phyloP scores from a whole-genome alignment of 2,888 invertebrate genomes.

The Orchesellides sinensis region DNA sequence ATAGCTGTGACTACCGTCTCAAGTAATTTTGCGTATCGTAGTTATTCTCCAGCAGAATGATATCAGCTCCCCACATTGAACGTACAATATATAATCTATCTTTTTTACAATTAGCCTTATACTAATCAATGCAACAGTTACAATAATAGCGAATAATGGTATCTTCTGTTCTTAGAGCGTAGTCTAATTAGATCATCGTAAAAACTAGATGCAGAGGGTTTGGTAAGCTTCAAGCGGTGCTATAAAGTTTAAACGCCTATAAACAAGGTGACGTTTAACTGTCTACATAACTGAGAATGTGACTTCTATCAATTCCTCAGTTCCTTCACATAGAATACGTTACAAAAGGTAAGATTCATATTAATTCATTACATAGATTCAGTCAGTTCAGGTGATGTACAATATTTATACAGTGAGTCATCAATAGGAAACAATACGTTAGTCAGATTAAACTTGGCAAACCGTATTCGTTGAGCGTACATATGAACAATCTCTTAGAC shows the following conservation, averaged over 20 bases:
- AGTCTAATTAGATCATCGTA: conserved; percentile 23
- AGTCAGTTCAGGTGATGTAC: conserved; percentile 60
- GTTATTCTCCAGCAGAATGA: conserved; percentile 30
- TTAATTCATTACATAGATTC: conserved; percentile 40
- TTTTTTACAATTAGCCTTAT: no score
- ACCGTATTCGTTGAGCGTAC: conserved; percentile 60
- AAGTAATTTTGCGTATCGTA: background rate
- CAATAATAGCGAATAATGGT: background rate
- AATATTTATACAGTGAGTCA: conserved; percentile 57
- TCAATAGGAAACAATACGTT: conserved; percentile 41
- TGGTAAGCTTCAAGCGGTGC: conserved; percentile 45
- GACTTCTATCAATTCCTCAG: conserved; percentile 60
- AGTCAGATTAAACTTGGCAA: conserved; percentile 46
- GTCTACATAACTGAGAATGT: conserved; percentile 41
- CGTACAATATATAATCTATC: conserved; percentile 16
- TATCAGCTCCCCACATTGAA: background rate
- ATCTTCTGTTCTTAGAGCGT: background rate
- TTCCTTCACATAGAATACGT: conserved; percentile 53
- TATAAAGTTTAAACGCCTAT: background rate
- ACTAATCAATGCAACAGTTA: conserved; percentile 23
- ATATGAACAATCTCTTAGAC: conserved; percentile 46
- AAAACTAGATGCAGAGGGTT: conserved; percentile 43
- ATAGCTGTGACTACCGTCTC: background rate
- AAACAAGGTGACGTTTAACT: background rate
- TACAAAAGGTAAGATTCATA: conserved; percentile 45